phyloP scores from a whole-genome alignment of 2,797 vertebrate genomes.

The Typhlichthys subterraneus region DNA sequence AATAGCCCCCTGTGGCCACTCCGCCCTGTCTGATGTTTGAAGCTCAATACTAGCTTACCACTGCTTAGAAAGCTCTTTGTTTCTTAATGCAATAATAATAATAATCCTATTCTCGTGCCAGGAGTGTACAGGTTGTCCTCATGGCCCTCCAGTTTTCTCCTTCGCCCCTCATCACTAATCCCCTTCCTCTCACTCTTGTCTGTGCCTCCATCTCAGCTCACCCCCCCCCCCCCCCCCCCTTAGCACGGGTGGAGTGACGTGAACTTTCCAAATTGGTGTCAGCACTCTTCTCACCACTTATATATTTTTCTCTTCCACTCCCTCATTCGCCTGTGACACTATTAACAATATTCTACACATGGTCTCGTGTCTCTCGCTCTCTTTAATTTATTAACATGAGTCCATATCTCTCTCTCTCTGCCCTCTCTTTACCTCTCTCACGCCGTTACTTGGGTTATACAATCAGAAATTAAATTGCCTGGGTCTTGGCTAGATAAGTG shows the following conservation, averaged over 20 bases:
- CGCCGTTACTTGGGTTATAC: slow-evolving; percentile 69
- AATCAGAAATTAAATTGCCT: slow-evolving; percentile 86
- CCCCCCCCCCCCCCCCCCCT: slow-evolving; percentile 52
- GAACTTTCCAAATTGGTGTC: slow-evolving; percentile 86
- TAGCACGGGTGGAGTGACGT: slow-evolving; percentile 71
- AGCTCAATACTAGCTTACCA: no score
- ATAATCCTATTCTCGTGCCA: slow-evolving; percentile 20
- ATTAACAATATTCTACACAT: slow-evolving; percentile 1
- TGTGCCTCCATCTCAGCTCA: slow-evolving; percentile 44
- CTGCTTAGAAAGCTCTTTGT: neutral
- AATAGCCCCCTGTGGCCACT: no score
- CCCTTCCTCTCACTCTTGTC: slow-evolving; percentile 36
- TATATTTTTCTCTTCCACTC: slow-evolving; percentile 53
- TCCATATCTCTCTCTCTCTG: slow-evolving; percentile 52
- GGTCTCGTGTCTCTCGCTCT: slow-evolving; percentile 1
- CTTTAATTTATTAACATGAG: slow-evolving; percentile 69
- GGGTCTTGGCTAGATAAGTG: slow-evolving; percentile 83
- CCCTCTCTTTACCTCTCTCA: slow-evolving; percentile 70
- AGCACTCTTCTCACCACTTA: slow-evolving; percentile 68
- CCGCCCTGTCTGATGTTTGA: no score
- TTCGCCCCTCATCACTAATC: slow-evolving; percentile 67
- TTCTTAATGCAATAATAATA: slow-evolving; percentile 47
- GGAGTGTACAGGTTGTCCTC: slow-evolving; percentile 52
- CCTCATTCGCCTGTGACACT: slow-evolving; percentile 26
- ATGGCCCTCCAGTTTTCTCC: slow-evolving; percentile 44